These are phyloP conservation scores for Podotricha telesiphe DNA, from an alignment of 2,888 invertebrate species.

Conservation along the genomic window DNA sequence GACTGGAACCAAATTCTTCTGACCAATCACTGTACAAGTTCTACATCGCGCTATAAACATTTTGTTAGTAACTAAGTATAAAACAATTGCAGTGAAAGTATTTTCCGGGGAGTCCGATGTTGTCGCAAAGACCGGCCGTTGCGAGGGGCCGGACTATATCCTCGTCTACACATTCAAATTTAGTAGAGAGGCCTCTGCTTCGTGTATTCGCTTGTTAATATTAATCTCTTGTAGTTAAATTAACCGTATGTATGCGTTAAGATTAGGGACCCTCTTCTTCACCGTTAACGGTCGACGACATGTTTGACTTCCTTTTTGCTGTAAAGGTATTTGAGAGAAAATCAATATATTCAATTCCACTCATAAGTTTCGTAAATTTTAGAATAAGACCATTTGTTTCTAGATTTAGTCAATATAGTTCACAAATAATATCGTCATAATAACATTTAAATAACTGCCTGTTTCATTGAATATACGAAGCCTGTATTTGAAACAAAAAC, in stretches of 20 bases:
- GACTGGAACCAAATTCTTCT: conserved; percentile 65
- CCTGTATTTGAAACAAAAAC: background rate
- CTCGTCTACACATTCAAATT: conserved; percentile 63
- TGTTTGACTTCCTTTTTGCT: conserved; percentile 80
- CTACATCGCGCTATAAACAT: conserved; percentile 68
- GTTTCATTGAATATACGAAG: background rate
- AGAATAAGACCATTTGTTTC: background rate
- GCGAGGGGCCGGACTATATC: conserved; percentile 81
- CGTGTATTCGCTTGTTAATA: conserved; percentile 81
- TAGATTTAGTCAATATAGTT: background rate
- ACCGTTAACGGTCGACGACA: conserved; percentile 78
- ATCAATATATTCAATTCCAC: background rate
- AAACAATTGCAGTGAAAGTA: conserved; percentile 42
- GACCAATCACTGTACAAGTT: conserved; percentile 60
- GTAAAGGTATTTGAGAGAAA: background rate
- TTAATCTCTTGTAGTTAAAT: conserved; percentile 75
- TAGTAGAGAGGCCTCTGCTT: conserved; percentile 81
- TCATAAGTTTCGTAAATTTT: background rate
- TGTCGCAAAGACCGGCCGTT: conserved; percentile 77
- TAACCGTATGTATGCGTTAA: conserved; percentile 84
- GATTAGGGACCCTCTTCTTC: conserved; percentile 82
- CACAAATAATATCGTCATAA: too few relatives aligned
- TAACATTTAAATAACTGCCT: background rate
- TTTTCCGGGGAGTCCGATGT: conserved; percentile 76
- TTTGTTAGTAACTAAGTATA: conserved; percentile 54